Evolutionary conservation across 92 coral and sea anemone species (phyloP), one percentile per base, ranked within the genome.

Genomic region (Hydrozoanthus gracilis): DNA sequence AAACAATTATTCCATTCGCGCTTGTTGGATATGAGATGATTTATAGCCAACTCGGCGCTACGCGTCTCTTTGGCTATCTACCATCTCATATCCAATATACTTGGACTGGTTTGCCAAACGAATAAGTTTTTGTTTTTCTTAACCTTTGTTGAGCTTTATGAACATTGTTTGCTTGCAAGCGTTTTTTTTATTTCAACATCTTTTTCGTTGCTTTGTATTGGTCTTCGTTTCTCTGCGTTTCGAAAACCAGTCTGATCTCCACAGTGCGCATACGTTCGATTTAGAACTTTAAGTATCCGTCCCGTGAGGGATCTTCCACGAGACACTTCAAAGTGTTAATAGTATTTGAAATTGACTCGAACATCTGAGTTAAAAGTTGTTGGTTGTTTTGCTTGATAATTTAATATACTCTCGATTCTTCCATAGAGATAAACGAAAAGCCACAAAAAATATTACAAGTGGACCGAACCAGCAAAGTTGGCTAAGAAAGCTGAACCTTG

Each of bases 51-150:
- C n/a, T n/a, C n/a, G n/a, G n/a, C n/a, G n/a, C n/a, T n/a, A n/a
- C n/a, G n/a, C n/a, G n/a, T n/a, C n/a, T n/a, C n/a, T n/a, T n/a
- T n/a, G n/a, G n/a, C n/a, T n/a, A n/a, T n/a, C n/a, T n/a, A n/a
- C n/a, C n/a, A n/a, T n/a, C n/a, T n/a, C n/a, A n/a, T n/a, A n/a
- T n/a, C n/a, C n/a, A n/a, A n/a, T n/a, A 56, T 51, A 91, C 51
- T 48, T 92, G 2, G 90, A 88, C 66, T 91, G 86, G 18, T 89
- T 90, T 4, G 94, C 94, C 39, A 89, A 76, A 15, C 86, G 16
- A 44, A 92, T 89, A 3, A 86, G 68, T 64, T 91, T 92, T 55
- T 89, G 89, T 4, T 89, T 51, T 61, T 92, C 92, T 56, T 83
- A 61, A 39, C 78, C 71, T 4, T 45, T 90, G 64, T 39, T 92